Evolutionary conservation across 2,797 vertebrate genomes (phyloP), one percentile per base, ranked within the genome.

Genomic region (Argyrosomus regius): DNA sequence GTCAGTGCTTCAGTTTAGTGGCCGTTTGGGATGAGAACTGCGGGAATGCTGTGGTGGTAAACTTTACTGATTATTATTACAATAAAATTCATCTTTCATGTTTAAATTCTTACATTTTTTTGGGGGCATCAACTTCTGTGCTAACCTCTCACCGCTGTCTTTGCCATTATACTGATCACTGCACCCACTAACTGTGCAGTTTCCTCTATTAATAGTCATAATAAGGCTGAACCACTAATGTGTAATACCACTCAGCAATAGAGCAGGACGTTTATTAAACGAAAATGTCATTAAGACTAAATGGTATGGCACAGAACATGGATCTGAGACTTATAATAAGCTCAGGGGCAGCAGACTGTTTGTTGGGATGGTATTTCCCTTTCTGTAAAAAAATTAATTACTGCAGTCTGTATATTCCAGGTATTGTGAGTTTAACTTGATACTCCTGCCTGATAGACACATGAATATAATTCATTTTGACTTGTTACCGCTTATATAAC

Each of bases 261-360:
- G 64, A 56, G 41, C 26, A 17, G 43, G 72, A 48, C 1, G 1
- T 79, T 88, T 71, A 83, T 85, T 83, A 76, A 83, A 83, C 79
- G 54, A 72, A 77, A 59, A 82, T 59, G 73, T 72, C 77, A 82
- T 79, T 63, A 61, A 31, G 69, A 39, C 70, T 70, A 76, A 80
- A 83, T 65, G 48, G 31, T 53, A 58, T 52, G 58, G 48, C 59
- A 49, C 22, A 24, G 22, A 85, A 74, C 52, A 76, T 49, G 54
- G 69, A 71, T 67, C 59, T 49, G 45, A 80, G 70, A 62, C 65
- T 67, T 77, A 41, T 77, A 80, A 83, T 75, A 57, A 69, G 72
- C 78, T 79, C 69, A 63, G 28, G 67, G 73, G 52, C 54, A 75
- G 62, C 63, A 78, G 73, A 68, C 16, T 58, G 39, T 66, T 64